phyloP scores from a whole-genome alignment of 2,797 vertebrate genomes.

The Sciurus carolinensis region DNA sequence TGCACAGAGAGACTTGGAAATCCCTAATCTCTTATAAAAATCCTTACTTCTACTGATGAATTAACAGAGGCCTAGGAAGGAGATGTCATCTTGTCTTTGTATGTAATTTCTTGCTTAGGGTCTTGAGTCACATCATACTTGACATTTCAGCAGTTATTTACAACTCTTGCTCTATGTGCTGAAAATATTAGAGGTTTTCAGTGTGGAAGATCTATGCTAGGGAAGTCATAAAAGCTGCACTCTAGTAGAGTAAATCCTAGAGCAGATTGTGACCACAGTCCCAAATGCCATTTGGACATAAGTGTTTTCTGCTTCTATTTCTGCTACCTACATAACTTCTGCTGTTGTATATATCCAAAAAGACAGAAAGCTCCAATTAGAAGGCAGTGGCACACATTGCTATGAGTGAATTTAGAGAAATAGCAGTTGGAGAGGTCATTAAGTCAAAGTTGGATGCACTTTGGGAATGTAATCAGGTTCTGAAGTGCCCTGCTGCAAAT shows the following conservation, averaged over 20 bases:
- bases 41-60: neutral
- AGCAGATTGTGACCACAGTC: neutral
- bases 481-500: neutral
- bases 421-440: neutral
- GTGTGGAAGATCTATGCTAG: neutral
- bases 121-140: neutral
- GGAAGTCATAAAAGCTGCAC: conserved; percentile 16
- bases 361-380: neutral
- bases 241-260: conserved; percentile 18
- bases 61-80: neutral
- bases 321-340: conserved; percentile 26
- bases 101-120: conserved; percentile 19
- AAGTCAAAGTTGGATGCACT: neutral
- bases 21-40: neutral
- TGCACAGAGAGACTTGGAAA: conserved; percentile 44
- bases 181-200: conserved; percentile 32
- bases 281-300: conserved; percentile 46
- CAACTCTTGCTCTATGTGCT: neutral
- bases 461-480: conserved; percentile 30
- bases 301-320: conserved; percentile 5
- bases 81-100: conserved; percentile 39
- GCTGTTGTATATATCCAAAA: neutral
- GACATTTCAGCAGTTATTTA: conserved; percentile 53
- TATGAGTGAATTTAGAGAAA: conserved; percentile 53
- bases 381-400: neutral